These are phyloP conservation scores for Phymatocera aterrima DNA, from an alignment of 2,888 invertebrate genomes.

Conservation along the genomic window DNA sequence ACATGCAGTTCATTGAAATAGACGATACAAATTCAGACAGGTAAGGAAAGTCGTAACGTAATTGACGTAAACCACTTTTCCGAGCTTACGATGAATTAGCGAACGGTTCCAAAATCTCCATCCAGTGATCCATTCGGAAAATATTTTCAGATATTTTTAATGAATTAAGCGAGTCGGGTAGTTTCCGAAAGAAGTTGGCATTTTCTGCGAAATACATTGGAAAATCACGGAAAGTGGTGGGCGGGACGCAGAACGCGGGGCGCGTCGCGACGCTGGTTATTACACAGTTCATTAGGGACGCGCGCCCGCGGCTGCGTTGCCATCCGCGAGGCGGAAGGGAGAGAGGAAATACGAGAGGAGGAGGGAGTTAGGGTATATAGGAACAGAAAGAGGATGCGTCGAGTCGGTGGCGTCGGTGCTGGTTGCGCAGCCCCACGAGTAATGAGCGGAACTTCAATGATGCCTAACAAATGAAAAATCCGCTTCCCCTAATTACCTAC, in stretches of 20 bases:
- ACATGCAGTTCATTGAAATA: no score
- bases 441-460: constrained; percentile 63
- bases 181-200: constrained; percentile 48
- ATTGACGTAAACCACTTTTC: no score
- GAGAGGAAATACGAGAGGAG: constrained; percentile 18
- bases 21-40: no score
- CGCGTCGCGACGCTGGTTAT: constrained; percentile 69
- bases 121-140: no score
- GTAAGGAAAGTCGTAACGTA: no score
- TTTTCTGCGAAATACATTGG: constrained; percentile 46
- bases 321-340: constrained; percentile 29
- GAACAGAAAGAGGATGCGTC: constrained; percentile 44
- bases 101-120: no score
- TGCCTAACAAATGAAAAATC: constrained; percentile 63
- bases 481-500: constrained; percentile 63
- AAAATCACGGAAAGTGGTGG: constrained; percentile 43
- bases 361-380: constrained; percentile 29
- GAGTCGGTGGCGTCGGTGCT: constrained; percentile 20
- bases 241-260: constrained; percentile 47
- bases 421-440: constrained; percentile 50
- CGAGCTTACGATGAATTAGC: no score
- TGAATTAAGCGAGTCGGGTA: constrained; percentile 5
- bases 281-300: constrained; percentile 69
- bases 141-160: neutral
- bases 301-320: constrained; percentile 48